A percentile compares a stretch with the other conserved stretches of the same genome.
Conservation (phyloP, 2,797 vertebrate genomes). For the Gephyroberyx darwinii region DNA sequence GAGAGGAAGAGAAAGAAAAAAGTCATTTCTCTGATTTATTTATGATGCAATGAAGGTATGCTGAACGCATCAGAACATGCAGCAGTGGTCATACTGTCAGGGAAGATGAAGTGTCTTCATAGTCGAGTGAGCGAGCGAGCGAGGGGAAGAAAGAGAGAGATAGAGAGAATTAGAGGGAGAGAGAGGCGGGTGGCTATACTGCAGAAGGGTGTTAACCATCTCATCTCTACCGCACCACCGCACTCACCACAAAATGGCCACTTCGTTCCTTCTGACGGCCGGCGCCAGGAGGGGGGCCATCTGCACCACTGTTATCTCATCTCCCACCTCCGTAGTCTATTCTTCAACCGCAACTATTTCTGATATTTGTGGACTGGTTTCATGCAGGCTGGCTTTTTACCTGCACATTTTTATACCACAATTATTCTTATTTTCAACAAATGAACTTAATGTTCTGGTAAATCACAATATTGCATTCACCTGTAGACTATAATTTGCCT, state of each 20-base stretch:
- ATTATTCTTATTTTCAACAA: constrained; percentile 27
- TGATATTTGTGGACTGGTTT: constrained; percentile 70
- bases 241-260: constrained; percentile 82
- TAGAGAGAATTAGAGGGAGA: constrained; percentile 73
- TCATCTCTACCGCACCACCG: constrained; percentile 82
- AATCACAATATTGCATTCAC: constrained; percentile 52
- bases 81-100: constrained; percentile 98
- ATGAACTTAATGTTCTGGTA: constrained; percentile 55
- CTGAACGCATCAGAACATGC: constrained; percentile 93
- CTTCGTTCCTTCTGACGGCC: constrained; percentile 75
- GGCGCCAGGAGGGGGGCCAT: constrained; percentile 58
- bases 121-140: constrained; percentile 87
- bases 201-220: constrained; percentile 89
- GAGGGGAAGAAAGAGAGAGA: constrained; percentile 66
- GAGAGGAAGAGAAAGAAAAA: constrained; percentile 80
- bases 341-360: constrained; percentile 72
- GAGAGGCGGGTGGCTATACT: constrained; percentile 74
- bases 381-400: constrained; percentile 58
- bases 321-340: constrained; percentile 66
- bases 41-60: constrained; percentile 99
- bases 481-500: constrained; percentile 30
- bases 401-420: constrained; percentile 49
- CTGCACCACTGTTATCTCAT: constrained; percentile 67
- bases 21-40: constrained; percentile 98
- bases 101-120: constrained; percentile 95